phyloP scores from a whole-genome alignment of 2,113 vertebrate species.

The Cryptotis parvus region DNA sequence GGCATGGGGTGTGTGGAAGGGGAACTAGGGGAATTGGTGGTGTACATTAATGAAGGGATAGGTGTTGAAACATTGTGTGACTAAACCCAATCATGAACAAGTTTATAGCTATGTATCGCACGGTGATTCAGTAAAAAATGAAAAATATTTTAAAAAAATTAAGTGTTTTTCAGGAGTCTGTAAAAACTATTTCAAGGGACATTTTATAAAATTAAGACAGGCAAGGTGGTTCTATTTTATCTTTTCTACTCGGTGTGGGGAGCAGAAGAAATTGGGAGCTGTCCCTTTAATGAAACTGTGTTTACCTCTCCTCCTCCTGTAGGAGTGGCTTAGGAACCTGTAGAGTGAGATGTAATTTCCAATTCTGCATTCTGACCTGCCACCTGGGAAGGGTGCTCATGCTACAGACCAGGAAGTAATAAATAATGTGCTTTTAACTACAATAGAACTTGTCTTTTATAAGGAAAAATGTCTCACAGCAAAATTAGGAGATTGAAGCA shows the following conservation, averaged over 20 bases:
- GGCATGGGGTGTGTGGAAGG: background rate
- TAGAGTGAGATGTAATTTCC: slow-evolving; percentile 74
- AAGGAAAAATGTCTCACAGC: slow-evolving; percentile 11
- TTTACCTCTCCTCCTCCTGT: slow-evolving; percentile 76
- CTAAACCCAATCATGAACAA: too few relatives aligned
- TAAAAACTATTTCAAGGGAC: background rate
- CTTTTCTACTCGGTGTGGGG: background rate
- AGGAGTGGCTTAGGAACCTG: slow-evolving; percentile 82
- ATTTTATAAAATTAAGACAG: slow-evolving; percentile 47
- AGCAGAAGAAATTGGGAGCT: slow-evolving; percentile 57
- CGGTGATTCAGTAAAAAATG: too few relatives aligned
- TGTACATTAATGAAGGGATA: too few relatives aligned
- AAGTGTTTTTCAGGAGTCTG: too few relatives aligned
- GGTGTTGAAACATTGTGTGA: too few relatives aligned
- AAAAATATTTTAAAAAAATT: too few relatives aligned
- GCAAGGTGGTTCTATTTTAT: slow-evolving; percentile 37
- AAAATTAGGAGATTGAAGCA: slow-evolving; percentile 22
- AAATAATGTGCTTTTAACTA: slow-evolving; percentile 52
- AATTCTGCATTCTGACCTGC: slow-evolving; percentile 68
- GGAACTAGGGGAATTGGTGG: too few relatives aligned
- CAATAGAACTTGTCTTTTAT: slow-evolving; percentile 6
- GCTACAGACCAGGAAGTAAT: slow-evolving; percentile 74
- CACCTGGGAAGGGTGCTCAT: slow-evolving; percentile 49
- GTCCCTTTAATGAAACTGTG: slow-evolving; percentile 77
- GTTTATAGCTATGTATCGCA: too few relatives aligned